phyloP scores from a whole-genome alignment of 2,888 invertebrate species.

The Maniola hyperantus region DNA sequence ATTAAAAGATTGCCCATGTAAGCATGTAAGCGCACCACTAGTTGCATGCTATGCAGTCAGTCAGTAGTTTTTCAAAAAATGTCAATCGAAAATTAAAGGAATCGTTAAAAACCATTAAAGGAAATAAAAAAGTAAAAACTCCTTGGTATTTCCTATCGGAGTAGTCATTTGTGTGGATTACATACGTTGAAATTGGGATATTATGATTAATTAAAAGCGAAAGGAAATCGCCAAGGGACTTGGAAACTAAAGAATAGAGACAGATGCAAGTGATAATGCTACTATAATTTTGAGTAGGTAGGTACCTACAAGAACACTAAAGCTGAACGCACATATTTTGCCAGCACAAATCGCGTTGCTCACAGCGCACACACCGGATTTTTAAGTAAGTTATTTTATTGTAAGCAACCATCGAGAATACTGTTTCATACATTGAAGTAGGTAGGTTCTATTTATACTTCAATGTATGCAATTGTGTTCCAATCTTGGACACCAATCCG shows the following conservation, averaged over 20 bases:
- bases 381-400: too few species aligned
- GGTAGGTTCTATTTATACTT: too few species aligned
- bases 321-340: neutral
- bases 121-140: slow-evolving; percentile 10
- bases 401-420: too few species aligned
- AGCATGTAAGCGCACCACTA: too few species aligned
- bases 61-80: neutral
- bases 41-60: too few species aligned
- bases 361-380: neutral
- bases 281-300: neutral
- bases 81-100: slow-evolving; percentile 8
- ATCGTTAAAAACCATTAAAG: slow-evolving; percentile 10
- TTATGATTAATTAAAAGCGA: slow-evolving; percentile 11
- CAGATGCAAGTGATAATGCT: neutral
- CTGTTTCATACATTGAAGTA: too few species aligned
- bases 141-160: slow-evolving; percentile 10
- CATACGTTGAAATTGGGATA: slow-evolving; percentile 9
- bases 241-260: neutral
- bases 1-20: too few species aligned
- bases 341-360: neutral
- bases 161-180: neutral
- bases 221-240: slow-evolving; percentile 9
- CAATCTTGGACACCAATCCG: too few species aligned
- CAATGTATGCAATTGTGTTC: too few species aligned
- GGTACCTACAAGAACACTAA: neutral